Conservation (phyloP, 2,113 vertebrate species). For the Ophthalmolycus amberensis region DNA sequence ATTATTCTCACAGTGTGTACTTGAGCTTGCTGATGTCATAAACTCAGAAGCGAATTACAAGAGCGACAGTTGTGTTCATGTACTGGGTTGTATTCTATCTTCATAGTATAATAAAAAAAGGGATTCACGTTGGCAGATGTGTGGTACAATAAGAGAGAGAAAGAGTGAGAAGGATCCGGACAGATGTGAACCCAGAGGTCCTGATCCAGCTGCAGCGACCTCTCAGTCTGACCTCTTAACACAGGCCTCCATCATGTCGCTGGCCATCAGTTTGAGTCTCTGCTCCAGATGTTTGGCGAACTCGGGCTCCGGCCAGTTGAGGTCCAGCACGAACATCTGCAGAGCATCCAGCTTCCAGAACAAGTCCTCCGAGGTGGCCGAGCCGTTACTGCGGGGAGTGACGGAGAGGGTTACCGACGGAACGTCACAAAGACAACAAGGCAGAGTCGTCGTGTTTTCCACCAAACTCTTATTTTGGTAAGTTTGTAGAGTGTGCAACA, state of each 20-base stretch:
- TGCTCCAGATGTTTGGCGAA: constrained; percentile 97
- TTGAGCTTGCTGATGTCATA: background rate
- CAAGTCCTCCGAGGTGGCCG: constrained; percentile 94
- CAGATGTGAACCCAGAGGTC: constrained; percentile 1
- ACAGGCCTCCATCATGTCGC: constrained; percentile 99
- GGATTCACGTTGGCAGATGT: background rate
- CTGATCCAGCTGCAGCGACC: background rate
- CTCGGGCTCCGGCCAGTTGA: constrained; percentile 97
- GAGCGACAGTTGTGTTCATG: background rate
- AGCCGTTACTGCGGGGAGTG: constrained; percentile 87
- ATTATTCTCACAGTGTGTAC: background rate
- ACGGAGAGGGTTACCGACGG: background rate
- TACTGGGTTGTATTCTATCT: too few relatives aligned
- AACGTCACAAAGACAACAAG: background rate
- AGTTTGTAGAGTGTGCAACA: too few relatives aligned
- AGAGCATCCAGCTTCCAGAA: constrained; percentile 99
- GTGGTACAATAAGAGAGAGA: background rate
- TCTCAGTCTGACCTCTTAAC: constrained; percentile 89
- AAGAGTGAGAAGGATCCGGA: background rate
- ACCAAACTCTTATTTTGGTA: too few relatives aligned
- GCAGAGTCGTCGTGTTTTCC: background rate
- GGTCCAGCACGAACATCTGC: constrained; percentile 95
- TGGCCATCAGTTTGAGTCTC: constrained; percentile 97
- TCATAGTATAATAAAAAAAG: background rate
- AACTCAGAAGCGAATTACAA: too few relatives aligned